Percentiles rank a stretch among this genome's conserved stretches.
Evolutionary conservation across 2,797 vertebrate genomes (phyloP).

Genomic region (Phoebastria nigripes): DNA sequence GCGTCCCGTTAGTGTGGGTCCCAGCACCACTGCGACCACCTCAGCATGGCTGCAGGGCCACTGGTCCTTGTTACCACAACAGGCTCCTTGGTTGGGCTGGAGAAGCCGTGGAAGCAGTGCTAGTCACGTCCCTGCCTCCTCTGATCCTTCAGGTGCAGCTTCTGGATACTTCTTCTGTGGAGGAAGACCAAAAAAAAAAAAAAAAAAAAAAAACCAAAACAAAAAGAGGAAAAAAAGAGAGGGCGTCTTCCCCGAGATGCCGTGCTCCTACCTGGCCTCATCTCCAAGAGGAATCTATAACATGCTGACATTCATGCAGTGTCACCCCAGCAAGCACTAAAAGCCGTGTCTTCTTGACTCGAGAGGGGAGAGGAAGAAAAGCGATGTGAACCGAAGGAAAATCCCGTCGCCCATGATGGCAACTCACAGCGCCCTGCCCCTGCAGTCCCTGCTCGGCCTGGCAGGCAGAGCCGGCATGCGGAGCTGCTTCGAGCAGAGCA

Average conservation of each 20-base stretch:
- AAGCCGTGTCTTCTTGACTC: accelerated
- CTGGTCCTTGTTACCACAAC: neutral
- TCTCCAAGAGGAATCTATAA: neutral
- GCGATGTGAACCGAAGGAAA: accelerated
- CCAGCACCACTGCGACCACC: neutral
- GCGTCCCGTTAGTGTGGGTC: accelerated
- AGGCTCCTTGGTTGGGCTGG: neutral
- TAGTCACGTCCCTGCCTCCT: neutral
- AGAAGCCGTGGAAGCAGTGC: neutral
- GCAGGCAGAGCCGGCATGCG: neutral
- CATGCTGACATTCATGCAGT: neutral
- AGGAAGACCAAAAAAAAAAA: neutral
- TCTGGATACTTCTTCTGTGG: neutral
- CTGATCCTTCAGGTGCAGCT: neutral
- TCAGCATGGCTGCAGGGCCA: neutral
- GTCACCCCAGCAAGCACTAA: neutral
- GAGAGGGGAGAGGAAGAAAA: neutral
- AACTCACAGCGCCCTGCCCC: accelerated
- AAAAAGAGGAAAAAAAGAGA: neutral
- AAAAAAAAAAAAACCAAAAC: too few species aligned
- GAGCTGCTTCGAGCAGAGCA: neutral
- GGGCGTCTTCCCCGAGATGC: neutral
- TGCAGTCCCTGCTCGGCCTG: accelerated
- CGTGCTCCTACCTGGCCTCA: neutral
- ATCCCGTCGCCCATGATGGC: neutral